A percentile compares a stretch with the other conserved stretches of the same genome.
These are phyloP conservation scores for Microplitis demolitor DNA, from an alignment of 1,140 invertebrate species.

Conservation along the genomic window DNA sequence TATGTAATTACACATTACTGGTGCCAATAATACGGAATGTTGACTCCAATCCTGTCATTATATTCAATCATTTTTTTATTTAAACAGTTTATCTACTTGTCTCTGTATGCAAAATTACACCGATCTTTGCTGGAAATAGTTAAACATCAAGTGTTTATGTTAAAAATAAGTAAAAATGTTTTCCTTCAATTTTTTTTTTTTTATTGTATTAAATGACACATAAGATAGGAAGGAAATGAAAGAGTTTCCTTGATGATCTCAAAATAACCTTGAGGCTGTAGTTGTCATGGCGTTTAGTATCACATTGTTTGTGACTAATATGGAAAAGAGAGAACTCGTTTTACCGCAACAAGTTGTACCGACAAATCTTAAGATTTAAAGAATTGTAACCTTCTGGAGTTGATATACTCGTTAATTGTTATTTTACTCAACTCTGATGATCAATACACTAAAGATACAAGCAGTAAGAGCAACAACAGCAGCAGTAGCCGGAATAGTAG, in stretches of 20 bases:
- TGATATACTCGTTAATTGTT: not conserved
- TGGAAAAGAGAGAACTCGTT: constrained; percentile 45
- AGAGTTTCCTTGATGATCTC: constrained; percentile 10
- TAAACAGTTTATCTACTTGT: not conserved
- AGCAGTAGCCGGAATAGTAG: too few species aligned
- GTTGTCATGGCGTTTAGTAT: constrained; percentile 31
- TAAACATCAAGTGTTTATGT: too few species aligned
- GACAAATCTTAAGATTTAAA: constrained; percentile 23
- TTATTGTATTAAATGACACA: not conserved
- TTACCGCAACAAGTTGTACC: constrained; percentile 28
- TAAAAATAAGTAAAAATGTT: not conserved
- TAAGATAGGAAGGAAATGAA: not conserved
- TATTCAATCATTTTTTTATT: not conserved
- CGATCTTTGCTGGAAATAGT: not conserved
- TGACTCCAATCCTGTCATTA: constrained; percentile 33
- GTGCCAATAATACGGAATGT: constrained; percentile 36
- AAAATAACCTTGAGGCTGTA: constrained; percentile 17
- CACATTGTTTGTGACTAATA: constrained; percentile 43
- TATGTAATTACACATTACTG: constrained; percentile 41
- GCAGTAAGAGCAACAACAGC: too few species aligned
- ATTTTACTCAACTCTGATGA: not conserved
- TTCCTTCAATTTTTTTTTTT: not conserved
- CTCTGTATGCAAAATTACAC: not conserved
- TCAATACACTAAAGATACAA: too few species aligned
- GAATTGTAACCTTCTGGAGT: constrained; percentile 28